Evolutionary conservation across 2,113 vertebrate genomes (phyloP).

Genomic region (Sapajus apella): DNA sequence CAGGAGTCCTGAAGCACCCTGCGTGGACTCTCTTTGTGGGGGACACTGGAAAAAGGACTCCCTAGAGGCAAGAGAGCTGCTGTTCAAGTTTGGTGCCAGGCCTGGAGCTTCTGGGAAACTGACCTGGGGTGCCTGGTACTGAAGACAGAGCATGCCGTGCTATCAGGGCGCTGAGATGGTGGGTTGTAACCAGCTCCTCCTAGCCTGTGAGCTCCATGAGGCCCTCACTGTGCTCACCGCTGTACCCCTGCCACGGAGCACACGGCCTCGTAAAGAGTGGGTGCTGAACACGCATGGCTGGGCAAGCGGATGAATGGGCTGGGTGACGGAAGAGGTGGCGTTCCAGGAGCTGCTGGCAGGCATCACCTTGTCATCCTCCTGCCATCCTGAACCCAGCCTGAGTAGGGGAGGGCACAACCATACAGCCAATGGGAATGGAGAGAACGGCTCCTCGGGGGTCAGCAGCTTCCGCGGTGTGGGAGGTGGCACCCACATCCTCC

Average conservation of each 20-base stretch:
- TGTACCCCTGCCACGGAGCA: neutral
- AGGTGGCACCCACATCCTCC: rapidly evolving
- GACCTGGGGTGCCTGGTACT: neutral
- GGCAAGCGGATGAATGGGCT: neutral
- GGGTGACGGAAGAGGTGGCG: rapidly evolving
- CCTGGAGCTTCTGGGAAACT: neutral
- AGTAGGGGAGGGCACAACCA: no score
- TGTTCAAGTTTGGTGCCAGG: neutral
- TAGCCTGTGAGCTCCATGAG: neutral
- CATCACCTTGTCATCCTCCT: neutral
- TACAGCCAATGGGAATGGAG: rapidly evolving
- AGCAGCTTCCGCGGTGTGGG: neutral
- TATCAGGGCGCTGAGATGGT: rapidly evolving
- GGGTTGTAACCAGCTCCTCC: neutral
- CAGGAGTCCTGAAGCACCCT: rapidly evolving
- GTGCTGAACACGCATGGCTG: rapidly evolving
- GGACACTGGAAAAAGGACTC: neutral
- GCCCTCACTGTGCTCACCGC: neutral
- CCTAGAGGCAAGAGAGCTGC: neutral
- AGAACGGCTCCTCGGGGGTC: neutral
- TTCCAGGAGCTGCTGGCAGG: neutral
- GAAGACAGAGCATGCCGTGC: neutral
- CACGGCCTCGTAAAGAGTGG: neutral
- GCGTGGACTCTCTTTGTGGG: neutral
- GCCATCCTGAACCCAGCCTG: rapidly evolving